Evolutionary conservation across 1,140 invertebrate genomes (phyloP).

Genomic region (Drosophila setifemur): DNA sequence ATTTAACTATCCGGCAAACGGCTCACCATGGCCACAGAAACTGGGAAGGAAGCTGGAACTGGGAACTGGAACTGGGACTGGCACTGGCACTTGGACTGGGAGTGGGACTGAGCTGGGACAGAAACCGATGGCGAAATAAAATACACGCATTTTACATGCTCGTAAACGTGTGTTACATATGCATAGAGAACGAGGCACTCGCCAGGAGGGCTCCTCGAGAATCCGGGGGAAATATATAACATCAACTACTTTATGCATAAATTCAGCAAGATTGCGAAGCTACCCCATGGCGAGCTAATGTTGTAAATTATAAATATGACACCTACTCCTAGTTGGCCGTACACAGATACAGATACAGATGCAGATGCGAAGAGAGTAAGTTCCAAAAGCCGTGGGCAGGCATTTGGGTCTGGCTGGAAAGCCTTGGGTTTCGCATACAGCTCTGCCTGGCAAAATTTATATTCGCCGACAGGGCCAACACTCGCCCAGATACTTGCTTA

Average conservation of each 20-base stretch:
- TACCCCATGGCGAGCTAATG: constrained; percentile 80
- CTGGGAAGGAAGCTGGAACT: neutral
- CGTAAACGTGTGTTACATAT: constrained; percentile 80
- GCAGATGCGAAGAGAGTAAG: constrained; percentile 13
- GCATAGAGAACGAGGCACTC: constrained; percentile 42
- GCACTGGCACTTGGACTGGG: too few relatives aligned
- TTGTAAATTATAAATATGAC: constrained; percentile 81
- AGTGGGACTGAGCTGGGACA: constrained; percentile 5
- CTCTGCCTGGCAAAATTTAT: constrained; percentile 64
- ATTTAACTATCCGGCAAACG: constrained; percentile 52
- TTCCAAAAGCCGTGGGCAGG: constrained; percentile 64
- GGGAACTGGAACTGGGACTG: too few relatives aligned
- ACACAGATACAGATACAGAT: neutral
- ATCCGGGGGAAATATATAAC: constrained; percentile 65
- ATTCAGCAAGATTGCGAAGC: constrained; percentile 79
- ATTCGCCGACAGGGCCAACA: constrained; percentile 21
- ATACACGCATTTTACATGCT: constrained; percentile 79
- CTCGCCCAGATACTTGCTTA: neutral
- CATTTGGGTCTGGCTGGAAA: neutral
- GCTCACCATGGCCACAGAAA: constrained; percentile 39
- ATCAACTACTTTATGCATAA: constrained; percentile 80
- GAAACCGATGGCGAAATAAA: constrained; percentile 69
- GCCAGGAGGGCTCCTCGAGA: constrained; percentile 37
- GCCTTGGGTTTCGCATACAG: constrained; percentile 41
- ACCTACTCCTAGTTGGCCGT: constrained; percentile 66